Conservation (phyloP, 2,113 vertebrate genomes). For the Melanostigma gelatinosum region DNA sequence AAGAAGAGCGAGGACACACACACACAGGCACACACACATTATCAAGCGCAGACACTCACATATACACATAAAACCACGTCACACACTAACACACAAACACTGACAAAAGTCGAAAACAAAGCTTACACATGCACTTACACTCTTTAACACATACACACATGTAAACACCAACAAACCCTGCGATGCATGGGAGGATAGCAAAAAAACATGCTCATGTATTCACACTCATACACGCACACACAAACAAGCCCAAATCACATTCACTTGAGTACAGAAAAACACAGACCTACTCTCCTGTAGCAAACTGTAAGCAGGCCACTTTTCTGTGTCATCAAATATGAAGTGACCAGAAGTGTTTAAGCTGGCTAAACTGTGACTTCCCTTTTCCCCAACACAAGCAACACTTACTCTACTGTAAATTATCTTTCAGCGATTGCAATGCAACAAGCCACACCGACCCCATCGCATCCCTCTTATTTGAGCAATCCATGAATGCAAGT, state of each 20-base stretch:
- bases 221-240: background rate
- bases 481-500: background rate
- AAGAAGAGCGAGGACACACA: constrained; percentile 13
- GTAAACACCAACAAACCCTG: background rate
- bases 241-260: background rate
- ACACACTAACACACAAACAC: background rate
- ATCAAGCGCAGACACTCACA: background rate
- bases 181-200: background rate
- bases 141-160: background rate
- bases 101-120: background rate
- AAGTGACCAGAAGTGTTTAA: background rate
- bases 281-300: background rate
- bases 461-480: background rate
- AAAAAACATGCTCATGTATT: background rate
- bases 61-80: background rate
- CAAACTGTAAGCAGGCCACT: background rate
- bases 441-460: background rate
- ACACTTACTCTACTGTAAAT: background rate
- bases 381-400: background rate
- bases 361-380: background rate
- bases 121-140: background rate
- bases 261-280: background rate
- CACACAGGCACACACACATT: background rate
- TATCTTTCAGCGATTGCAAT: background rate
- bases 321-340: background rate